These are phyloP conservation scores for Crioceris asparagi DNA, from an alignment of 2,888 invertebrate species.

Conservation along the genomic window DNA sequence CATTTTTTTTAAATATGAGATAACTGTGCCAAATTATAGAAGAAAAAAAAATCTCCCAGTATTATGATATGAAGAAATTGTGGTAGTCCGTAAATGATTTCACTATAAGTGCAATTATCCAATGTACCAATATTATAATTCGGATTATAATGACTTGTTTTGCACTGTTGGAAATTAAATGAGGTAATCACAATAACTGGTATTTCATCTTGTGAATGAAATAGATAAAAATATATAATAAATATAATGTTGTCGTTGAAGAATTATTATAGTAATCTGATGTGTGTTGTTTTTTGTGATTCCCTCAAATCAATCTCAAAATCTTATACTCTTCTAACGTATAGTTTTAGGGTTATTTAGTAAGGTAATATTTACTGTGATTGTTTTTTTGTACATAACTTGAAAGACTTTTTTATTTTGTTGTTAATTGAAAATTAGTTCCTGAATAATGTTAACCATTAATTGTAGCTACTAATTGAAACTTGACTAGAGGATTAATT, in stretches of 20 bases:
- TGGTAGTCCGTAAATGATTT: slow-evolving; percentile 18
- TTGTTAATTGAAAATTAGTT: slow-evolving; percentile 30
- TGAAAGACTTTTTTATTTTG: slow-evolving; percentile 28
- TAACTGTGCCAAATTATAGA: slow-evolving; percentile 28
- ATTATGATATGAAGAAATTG: slow-evolving; percentile 10
- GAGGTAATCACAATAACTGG: too few species aligned
- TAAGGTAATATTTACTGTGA: slow-evolving; percentile 30
- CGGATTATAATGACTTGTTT: too few species aligned
- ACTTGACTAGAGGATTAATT: too few species aligned
- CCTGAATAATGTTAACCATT: slow-evolving; percentile 32
- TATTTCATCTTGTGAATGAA: too few species aligned
- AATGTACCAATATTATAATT: slow-evolving; percentile 26
- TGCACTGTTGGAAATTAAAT: too few species aligned
- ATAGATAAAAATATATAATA: too few species aligned
- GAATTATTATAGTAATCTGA: too few species aligned
- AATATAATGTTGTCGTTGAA: too few species aligned
- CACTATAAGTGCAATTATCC: slow-evolving; percentile 30
- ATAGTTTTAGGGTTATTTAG: slow-evolving; percentile 14
- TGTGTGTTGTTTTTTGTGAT: too few species aligned
- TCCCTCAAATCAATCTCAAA: too few species aligned
- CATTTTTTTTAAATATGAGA: slow-evolving; percentile 17
- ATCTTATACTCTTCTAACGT: slow-evolving; percentile 13
- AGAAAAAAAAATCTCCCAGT: slow-evolving; percentile 17
- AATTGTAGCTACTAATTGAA: too few species aligned
- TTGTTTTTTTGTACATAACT: slow-evolving; percentile 31